Evolutionary conservation across 2,888 invertebrate species (phyloP), one percentile per base, ranked within the genome.

Genomic region (Clanis bilineata): DNA sequence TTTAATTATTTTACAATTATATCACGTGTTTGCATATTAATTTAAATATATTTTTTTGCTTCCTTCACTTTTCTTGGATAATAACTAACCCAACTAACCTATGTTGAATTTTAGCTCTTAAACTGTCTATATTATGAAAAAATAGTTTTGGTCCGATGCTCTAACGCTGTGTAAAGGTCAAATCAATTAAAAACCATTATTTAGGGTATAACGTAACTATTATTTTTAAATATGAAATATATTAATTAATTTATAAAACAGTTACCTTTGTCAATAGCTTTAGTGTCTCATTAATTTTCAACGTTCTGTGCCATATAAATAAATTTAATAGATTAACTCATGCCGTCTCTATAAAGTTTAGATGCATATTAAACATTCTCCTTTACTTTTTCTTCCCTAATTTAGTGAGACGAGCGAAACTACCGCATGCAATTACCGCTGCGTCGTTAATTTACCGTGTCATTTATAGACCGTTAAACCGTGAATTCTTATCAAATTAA

Each of bases 361-460:
- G 28, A 32, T 32, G 28, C 10, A 21, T 28, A 51, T 9, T 51
- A 18, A 51, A 18, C n/a, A 22, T 45, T n/a, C 12, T 12, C n/a
- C 25, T 51, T 18, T 28, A 18, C 15, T 32, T 51, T 47, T 32
- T 23, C 25, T 10, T 51, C 5, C 32, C 51, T 32, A 51, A 51
- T 28, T 32, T 51, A 51, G 32, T 32, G 25, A 18, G 18, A 32
- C 32, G 51, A 28, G 32, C 51, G 51, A 51, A 51, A 51, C 51
- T 18, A 9, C 28, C 2, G 41, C 12, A n/a, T 39, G 51, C 51
- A 32, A 32, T 15, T 32, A 15, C 47, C 15, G 28, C 18, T 28
- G 18, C 51, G 1, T 25, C 18, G 56, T 59, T 62, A 59, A 64
- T 61, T 62, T 59, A 64, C 56, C 54, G 43, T 60, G 61, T 63